A percentile compares a stretch with the other conserved stretches of the same genome.
phyloP scores from a whole-genome alignment of 2,113 vertebrate genomes.

The Sinocyclocheilus rhinocerous region DNA sequence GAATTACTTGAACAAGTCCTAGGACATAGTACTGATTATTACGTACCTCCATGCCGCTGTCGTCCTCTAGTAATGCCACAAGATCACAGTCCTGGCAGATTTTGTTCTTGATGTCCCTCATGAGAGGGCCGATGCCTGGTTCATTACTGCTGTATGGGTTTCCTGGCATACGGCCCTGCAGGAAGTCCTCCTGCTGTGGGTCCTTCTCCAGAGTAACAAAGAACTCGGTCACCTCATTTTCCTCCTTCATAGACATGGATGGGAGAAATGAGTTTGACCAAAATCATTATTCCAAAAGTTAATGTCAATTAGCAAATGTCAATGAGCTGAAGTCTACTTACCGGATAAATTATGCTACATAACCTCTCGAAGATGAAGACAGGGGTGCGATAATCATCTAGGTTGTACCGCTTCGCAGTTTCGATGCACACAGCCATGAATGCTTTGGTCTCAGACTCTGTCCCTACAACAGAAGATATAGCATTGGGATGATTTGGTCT shows the following conservation, averaged over 20 bases:
- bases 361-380: constrained; percentile 98
- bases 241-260: constrained; percentile 78
- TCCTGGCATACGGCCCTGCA: constrained; percentile 97
- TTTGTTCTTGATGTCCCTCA: constrained; percentile 99
- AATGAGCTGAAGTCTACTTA: constrained; percentile 70
- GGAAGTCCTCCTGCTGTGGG: constrained; percentile 97
- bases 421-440: constrained; percentile 99
- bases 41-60: constrained; percentile 97
- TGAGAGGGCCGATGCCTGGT: constrained; percentile 93
- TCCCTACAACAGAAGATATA: constrained; percentile 76
- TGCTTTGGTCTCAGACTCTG: constrained; percentile 96
- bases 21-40: not conserved
- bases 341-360: constrained; percentile 98
- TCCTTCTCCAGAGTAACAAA: constrained; percentile 98
- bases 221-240: constrained; percentile 98
- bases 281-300: not conserved
- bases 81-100: constrained; percentile 99
- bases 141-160: constrained; percentile 98
- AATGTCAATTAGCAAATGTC: not conserved
- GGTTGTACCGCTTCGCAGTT: constrained; percentile 94
- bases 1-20: not conserved
- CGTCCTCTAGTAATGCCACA: constrained; percentile 95
- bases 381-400: constrained; percentile 95
- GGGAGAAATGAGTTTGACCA: not conserved
- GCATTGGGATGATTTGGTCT: not conserved